phyloP scores from a whole-genome alignment of 1,140 invertebrate species.

The Sweltsa coloradensis region DNA sequence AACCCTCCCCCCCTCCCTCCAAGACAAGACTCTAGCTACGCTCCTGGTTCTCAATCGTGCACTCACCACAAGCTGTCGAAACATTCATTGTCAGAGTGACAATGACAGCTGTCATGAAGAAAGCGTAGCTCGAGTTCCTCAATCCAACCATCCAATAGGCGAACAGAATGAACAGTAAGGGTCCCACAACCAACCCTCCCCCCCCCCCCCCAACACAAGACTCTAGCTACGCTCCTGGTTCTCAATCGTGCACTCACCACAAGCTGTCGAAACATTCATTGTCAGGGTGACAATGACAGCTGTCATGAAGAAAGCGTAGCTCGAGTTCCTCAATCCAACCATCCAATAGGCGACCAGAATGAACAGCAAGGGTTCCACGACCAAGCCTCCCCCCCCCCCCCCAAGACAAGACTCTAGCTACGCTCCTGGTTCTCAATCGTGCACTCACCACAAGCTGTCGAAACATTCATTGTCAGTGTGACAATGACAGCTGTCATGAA shows the following conservation, averaged over 20 bases:
- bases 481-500: slow-evolving; percentile 49
- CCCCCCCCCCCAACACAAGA: too few relatives aligned
- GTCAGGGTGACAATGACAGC: slow-evolving; percentile 54
- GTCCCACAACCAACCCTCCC: slow-evolving; percentile 64
- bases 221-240: too few relatives aligned
- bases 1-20: too few relatives aligned
- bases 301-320: slow-evolving; percentile 55
- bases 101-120: slow-evolving; percentile 49
- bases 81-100: slow-evolving; percentile 68
- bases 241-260: slow-evolving; percentile 60
- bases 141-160: slow-evolving; percentile 69
- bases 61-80: slow-evolving; percentile 67
- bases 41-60: too few relatives aligned
- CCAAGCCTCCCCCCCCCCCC: too few relatives aligned
- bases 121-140: slow-evolving; percentile 47
- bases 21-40: too few relatives aligned
- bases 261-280: slow-evolving; percentile 73
- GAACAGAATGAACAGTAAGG: slow-evolving; percentile 59
- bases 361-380: slow-evolving; percentile 65
- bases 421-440: too few relatives aligned
- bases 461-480: slow-evolving; percentile 69
- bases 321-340: slow-evolving; percentile 48
- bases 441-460: slow-evolving; percentile 64
- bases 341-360: slow-evolving; percentile 66
- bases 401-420: too few relatives aligned